Conservation (phyloP, 2,888 invertebrate species). For the Eretmocerus hayati region DNA sequence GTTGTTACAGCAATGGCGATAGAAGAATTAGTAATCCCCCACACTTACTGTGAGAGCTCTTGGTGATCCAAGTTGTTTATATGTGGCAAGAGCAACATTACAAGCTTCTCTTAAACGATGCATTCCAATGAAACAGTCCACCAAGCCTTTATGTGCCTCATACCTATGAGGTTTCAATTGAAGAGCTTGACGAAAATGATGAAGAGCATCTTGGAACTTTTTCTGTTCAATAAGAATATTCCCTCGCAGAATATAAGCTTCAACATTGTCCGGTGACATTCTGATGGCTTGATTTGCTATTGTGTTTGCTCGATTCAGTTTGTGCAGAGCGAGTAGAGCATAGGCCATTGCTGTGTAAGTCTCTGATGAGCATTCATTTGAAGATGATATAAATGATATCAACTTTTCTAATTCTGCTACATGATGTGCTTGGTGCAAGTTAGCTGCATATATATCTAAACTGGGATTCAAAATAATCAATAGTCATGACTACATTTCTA, state of each 20-base stretch:
- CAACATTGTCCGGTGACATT: conserved; percentile 60
- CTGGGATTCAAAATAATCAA: conserved; percentile 38
- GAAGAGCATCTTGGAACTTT: conserved; percentile 59
- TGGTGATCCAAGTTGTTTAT: conserved; percentile 65
- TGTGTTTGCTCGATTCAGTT: conserved; percentile 62
- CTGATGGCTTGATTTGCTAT: conserved; percentile 68
- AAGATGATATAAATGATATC: conserved; percentile 48
- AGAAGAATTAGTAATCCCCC: not conserved
- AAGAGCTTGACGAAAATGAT: conserved; percentile 62
- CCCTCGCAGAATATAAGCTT: conserved; percentile 70
- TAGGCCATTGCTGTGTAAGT: conserved; percentile 75
- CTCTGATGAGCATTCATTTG: conserved; percentile 56
- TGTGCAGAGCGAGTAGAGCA: conserved; percentile 57
- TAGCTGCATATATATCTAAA: conserved; percentile 60
- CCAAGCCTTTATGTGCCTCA: conserved; percentile 72
- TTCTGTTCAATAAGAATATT: conserved; percentile 59
- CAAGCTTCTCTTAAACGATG: conserved; percentile 66
- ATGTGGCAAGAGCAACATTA: conserved; percentile 63
- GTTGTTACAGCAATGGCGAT: not conserved
- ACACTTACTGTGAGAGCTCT: conserved; percentile 63
- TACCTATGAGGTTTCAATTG: conserved; percentile 58
- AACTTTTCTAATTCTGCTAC: conserved; percentile 58
- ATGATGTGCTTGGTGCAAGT: conserved; percentile 55
- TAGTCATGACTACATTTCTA: too few relatives aligned
- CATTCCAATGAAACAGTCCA: conserved; percentile 64